Base-by-base conservation (phyloP, 2,888 invertebrate species). In the Lymantria monacha region DNA sequence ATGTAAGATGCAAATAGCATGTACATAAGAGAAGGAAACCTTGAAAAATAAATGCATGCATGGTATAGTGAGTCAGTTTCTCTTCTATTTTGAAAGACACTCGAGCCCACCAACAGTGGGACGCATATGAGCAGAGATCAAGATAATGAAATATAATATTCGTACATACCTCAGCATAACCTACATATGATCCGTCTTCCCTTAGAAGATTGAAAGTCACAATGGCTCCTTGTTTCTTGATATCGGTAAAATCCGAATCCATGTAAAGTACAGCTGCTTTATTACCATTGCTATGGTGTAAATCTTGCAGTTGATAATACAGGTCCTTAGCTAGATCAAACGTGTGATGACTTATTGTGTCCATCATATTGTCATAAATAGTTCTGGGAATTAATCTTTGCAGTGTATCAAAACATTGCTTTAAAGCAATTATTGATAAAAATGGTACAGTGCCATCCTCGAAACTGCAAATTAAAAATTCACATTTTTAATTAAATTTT, bases 371-470 rank as follows among this genome's bases (percentile, higher is more conserved):
- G 59, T 76, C 71, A 47, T 81, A 70, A 7, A 89, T 67, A n/a
- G 76, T 58, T 75, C 76, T 86, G 46, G 96, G 94, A 70, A 95
- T 92, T 12, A 96, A 76, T 55, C 92, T 90, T 49, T 94, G 86
- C 49, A 98, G 74, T 7, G 94, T 92, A 51, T 96, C 94, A 77
- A 98, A 96, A 46, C 98, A 98, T 84, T 97, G 95, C 59, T 94
- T 93, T 7, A 99, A 78, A 1, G 96, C 93, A 44, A 96, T 85
- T 57, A 99, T 97, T 15, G 96, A 95, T 42, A 98, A 87, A 83
- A 96, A 99, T 12, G 98, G 92, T 12, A 97, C 69, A 0, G 99
- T 98, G 3, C 99, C 99, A 91, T 99, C 98, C 92, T 99, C 99
- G 87, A 98, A 97, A 64, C 97, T 97, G 82, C 14, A 83, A 88